Evolutionary conservation across 1,140 invertebrate species (phyloP), one percentile per base, ranked within the genome.

Genomic region (Drosophila neocordata): DNA sequence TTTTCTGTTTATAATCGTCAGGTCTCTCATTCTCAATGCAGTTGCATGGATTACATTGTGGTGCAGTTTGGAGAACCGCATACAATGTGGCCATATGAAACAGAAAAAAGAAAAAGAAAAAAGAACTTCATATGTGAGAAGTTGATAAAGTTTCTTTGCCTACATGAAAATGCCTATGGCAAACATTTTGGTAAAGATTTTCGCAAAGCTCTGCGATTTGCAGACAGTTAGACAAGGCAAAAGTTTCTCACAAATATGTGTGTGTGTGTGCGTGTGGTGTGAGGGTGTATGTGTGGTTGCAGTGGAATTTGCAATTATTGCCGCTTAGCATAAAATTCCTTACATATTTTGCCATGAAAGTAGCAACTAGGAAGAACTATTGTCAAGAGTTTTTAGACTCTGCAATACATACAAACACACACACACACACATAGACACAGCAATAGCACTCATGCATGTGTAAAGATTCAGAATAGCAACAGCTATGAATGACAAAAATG

Each of bases 121-220:
- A 83, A 71, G 76, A 72, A 82, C 78, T 87, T 87, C 27, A 65
- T 78, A 65, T 65, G 74, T 52, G 71, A 13, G 35, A 37, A 34
- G 20, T 72, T 72, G 67, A 65, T 51, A 65, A 53, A 87, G 79
- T 69, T 69, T 84, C 75, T 79, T 76, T 34, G 62, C 65, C 78
- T 53, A 69, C 35, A 22, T 6, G 7, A 78, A 31, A 87, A 85
- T 87, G 82, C 79, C 83, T 87, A 88, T 82, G 83, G 82, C 78
- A 76, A 87, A 87, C 82, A 87, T 87, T 87, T 87, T 76, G 82
- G 83, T 65, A 88, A 85, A 88, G 82, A 87, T 87, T 87, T 82
- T 82, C 65, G 83, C 71, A 72, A 73, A 87, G 82, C 82, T 78
- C 83, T 82, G 83, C 82, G 82, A 85, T 85, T 88, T 87, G 82